Evolutionary conservation across 2,797 vertebrate genomes (phyloP).

Genomic region (Dallia pectoralis): DNA sequence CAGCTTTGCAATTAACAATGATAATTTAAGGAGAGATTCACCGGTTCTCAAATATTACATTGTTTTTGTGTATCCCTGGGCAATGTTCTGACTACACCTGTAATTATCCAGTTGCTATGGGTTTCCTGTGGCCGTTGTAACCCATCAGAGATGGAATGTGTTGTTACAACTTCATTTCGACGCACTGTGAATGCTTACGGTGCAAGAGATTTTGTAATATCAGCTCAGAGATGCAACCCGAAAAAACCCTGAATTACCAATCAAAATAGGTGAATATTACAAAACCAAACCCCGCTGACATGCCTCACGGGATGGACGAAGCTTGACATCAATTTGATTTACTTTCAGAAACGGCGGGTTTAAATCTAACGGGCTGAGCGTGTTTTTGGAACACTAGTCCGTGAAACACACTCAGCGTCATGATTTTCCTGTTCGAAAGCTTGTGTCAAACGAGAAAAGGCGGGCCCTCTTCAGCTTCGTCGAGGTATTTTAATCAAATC

Average conservation of each 20-base stretch:
- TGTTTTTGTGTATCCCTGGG: too few species aligned
- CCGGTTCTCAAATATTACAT: too few species aligned
- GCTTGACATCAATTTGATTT: constrained; percentile 6
- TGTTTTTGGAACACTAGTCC: constrained; percentile 2
- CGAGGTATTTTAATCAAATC: constrained; percentile 27
- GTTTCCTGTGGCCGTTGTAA: too few species aligned
- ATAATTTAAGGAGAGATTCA: not conserved
- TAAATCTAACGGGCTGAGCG: constrained; percentile 20
- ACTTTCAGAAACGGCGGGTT: constrained; percentile 11
- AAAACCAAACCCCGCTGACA: constrained; percentile 4
- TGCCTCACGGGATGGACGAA: constrained; percentile 1
- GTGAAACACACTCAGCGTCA: not conserved
- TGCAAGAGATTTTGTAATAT: too few species aligned
- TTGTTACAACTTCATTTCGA: too few species aligned
- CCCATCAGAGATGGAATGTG: too few species aligned
- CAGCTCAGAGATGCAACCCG: too few species aligned
- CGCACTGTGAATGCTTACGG: too few species aligned
- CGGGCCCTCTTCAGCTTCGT: constrained; percentile 10
- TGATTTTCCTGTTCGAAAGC: constrained; percentile 13
- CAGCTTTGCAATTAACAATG: not conserved
- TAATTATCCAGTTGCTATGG: too few species aligned
- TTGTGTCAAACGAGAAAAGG: constrained; percentile 2
- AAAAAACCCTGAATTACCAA: too few species aligned
- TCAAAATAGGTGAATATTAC: not conserved
- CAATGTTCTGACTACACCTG: too few species aligned